Conservation (phyloP, 1,140 invertebrate genomes). For the Neodiprion virginianus region DNA sequence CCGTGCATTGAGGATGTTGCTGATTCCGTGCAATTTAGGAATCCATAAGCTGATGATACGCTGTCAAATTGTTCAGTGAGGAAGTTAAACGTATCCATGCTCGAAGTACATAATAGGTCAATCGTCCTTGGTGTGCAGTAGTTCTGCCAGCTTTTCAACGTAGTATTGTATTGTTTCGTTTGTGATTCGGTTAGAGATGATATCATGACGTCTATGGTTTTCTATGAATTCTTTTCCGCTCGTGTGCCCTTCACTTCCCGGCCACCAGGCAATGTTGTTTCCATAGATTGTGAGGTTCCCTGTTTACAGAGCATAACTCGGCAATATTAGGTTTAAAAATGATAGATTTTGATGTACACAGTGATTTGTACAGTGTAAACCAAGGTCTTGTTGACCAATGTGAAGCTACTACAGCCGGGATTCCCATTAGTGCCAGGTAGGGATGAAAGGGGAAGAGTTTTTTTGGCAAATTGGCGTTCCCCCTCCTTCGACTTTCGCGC, state of each 20-base stretch:
- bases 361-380: slow-evolving; percentile 1
- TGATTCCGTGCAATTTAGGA: slow-evolving; percentile 30
- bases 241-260: slow-evolving; percentile 5
- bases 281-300: slow-evolving; percentile 17
- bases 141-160: slow-evolving; percentile 18
- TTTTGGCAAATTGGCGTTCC: too few species aligned
- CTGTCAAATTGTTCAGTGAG: slow-evolving; percentile 20
- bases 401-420: neutral
- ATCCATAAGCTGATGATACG: slow-evolving; percentile 12
- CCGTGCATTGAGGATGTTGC: slow-evolving; percentile 29
- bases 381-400: slow-evolving; percentile 37
- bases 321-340: neutral
- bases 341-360: neutral
- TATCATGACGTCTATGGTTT: slow-evolving; percentile 18
- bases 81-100: slow-evolving; percentile 24
- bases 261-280: slow-evolving; percentile 25
- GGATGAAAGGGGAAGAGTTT: too few species aligned
- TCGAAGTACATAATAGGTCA: slow-evolving; percentile 16
- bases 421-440: too few species aligned
- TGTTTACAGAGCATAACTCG: slow-evolving; percentile 16
- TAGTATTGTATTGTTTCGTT: slow-evolving; percentile 23
- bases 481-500: too few species aligned
- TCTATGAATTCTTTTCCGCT: slow-evolving; percentile 7
- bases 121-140: neutral
- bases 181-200: slow-evolving; percentile 17